Evolutionary conservation across 2,797 vertebrate species (phyloP).

Genomic region (Dendrocincla tyrannina): DNA sequence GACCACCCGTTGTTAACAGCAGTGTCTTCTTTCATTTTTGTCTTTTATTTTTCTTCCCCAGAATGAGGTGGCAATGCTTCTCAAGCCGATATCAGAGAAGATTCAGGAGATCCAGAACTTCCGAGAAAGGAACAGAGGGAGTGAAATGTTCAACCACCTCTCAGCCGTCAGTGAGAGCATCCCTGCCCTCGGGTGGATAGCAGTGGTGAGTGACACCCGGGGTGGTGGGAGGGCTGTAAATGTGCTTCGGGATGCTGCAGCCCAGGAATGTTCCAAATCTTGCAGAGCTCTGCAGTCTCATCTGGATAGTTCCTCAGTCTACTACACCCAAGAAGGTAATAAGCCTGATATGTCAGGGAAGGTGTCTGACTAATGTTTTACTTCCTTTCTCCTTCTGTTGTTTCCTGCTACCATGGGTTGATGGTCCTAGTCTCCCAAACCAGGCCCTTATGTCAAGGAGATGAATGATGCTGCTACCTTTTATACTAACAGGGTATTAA

Average conservation of each 20-base stretch:
- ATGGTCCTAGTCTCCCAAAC: slow-evolving; percentile 88
- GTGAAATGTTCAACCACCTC: slow-evolving; percentile 93
- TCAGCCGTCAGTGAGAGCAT: slow-evolving; percentile 97
- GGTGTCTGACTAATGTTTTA: slow-evolving; percentile 40
- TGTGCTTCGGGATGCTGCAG: background rate
- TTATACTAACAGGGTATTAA: slow-evolving; percentile 98
- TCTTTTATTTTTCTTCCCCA: slow-evolving; percentile 36
- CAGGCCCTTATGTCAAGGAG: slow-evolving; percentile 97
- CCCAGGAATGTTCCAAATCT: background rate
- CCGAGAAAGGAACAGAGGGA: slow-evolving; percentile 92
- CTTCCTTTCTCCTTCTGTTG: slow-evolving; percentile 62
- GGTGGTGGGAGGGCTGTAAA: background rate
- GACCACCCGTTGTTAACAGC: background rate
- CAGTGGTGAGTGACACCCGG: slow-evolving; percentile 84
- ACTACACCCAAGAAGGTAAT: background rate
- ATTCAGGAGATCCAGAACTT: slow-evolving; percentile 95
- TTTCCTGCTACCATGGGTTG: slow-evolving; percentile 65
- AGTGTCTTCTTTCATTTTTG: accelerated
- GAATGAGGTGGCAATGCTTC: slow-evolving; percentile 84
- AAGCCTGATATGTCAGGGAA: background rate
- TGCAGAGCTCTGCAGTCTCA: background rate
- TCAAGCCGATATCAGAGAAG: slow-evolving; percentile 93
- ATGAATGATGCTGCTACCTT: slow-evolving; percentile 98
- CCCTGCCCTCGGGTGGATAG: slow-evolving; percentile 94
- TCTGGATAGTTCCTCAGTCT: background rate